Conservation (phyloP, 2,797 vertebrate genomes). For the Anguilla anguilla region DNA sequence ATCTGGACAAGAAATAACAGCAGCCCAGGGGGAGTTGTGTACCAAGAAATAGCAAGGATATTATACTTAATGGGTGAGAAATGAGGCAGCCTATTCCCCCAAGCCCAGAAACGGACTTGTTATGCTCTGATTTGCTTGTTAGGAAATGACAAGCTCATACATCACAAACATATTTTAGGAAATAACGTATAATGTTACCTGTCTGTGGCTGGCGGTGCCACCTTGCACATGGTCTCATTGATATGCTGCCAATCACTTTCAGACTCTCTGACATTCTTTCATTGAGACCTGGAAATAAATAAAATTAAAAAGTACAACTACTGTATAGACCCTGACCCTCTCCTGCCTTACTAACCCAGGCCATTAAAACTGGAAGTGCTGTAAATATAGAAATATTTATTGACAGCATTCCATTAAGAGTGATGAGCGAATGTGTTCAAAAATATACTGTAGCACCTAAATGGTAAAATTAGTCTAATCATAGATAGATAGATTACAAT, state of each 20-base stretch:
- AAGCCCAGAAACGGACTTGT: background rate
- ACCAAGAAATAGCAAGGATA: background rate
- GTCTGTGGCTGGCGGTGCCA: background rate
- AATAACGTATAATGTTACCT: background rate
- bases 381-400: too few species aligned
- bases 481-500: too few species aligned
- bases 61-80: conserved; percentile 21
- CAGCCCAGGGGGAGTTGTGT: background rate
- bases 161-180: conserved; percentile 16
- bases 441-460: too few species aligned
- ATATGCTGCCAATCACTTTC: background rate
- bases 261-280: background rate
- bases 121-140: conserved; percentile 20
- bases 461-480: too few species aligned
- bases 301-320: background rate
- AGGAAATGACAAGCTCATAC: conserved; percentile 20
- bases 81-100: conserved; percentile 6
- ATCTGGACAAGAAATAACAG: background rate
- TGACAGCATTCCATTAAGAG: too few species aligned
- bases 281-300: background rate
- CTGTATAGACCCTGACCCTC: background rate
- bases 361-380: background rate
- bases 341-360: background rate
- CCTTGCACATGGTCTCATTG: too few species aligned
- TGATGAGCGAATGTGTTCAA: background rate